Conservation (phyloP, 2,797 vertebrate species). For the Pseudocheirus occidentalis region DNA sequence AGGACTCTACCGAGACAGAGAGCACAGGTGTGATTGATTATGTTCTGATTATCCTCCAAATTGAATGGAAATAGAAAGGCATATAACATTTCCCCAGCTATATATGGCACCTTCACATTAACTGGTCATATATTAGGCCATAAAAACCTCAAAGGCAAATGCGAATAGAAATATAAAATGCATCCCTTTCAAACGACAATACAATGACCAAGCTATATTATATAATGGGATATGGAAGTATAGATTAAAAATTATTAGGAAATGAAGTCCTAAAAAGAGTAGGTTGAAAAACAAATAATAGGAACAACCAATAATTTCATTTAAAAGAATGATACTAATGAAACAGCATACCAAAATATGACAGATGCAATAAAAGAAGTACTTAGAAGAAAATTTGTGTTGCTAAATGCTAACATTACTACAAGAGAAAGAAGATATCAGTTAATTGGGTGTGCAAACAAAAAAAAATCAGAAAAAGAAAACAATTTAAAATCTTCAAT, state of each 20-base stretch:
- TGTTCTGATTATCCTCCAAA: too few species aligned
- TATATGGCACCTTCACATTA: background rate
- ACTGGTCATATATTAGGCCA: background rate
- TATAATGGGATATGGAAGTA: background rate
- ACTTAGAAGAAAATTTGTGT: too few species aligned
- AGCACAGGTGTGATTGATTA: too few species aligned
- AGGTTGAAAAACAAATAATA: background rate
- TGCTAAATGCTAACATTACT: too few species aligned
- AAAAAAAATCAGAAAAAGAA: too few species aligned
- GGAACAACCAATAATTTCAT: background rate
- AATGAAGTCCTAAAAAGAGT: background rate
- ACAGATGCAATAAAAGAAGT: background rate
- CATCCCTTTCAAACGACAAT: background rate
- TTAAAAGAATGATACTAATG: background rate
- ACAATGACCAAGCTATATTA: background rate
- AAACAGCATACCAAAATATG: background rate
- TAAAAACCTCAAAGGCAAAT: background rate
- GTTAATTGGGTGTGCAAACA: too few species aligned
- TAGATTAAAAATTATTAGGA: background rate
- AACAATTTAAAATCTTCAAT: too few species aligned
- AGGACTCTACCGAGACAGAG: too few species aligned
- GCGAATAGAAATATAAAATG: background rate
- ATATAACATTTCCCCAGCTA: background rate
- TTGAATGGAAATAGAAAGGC: background rate
- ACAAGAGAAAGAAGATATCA: too few species aligned